A percentile compares a stretch with the other conserved stretches of the same genome.
These are phyloP conservation scores for Anoura caudifer DNA, from an alignment of 2,113 vertebrate species.

Conservation along the genomic window DNA sequence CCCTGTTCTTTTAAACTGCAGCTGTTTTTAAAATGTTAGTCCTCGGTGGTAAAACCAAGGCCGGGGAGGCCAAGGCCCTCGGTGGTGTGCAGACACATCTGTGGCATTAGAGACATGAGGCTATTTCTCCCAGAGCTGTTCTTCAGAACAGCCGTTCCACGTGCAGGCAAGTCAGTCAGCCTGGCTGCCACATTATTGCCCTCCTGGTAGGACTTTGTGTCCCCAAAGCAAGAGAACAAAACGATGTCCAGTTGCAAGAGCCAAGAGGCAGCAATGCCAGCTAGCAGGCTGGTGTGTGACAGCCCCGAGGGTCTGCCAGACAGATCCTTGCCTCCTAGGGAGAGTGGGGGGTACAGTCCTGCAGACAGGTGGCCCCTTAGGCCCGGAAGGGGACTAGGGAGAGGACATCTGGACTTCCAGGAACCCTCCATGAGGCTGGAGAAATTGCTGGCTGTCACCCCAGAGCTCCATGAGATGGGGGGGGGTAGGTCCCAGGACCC, in stretches of 20 bases:
- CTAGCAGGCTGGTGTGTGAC: constrained; percentile 23
- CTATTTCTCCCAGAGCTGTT: background rate
- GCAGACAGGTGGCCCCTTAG: accelerated
- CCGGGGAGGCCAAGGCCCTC: background rate
- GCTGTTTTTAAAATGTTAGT: background rate
- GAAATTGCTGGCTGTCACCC: background rate
- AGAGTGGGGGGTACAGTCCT: background rate
- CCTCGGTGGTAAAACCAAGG: background rate
- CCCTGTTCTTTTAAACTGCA: background rate
- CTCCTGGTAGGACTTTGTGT: constrained; percentile 65
- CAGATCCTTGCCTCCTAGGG: background rate
- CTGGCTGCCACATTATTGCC: constrained; percentile 31
- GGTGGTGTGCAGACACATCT: background rate
- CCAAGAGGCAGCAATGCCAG: constrained; percentile 51
- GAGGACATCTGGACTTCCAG: background rate
- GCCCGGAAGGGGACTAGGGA: background rate
- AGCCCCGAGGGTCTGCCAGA: background rate
- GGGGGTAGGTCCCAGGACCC: no score
- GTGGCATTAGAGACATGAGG: background rate
- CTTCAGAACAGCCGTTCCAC: constrained; percentile 57
- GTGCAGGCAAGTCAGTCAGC: constrained; percentile 42
- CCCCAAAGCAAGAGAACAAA: constrained; percentile 67
- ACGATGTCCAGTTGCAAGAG: constrained; percentile 63
- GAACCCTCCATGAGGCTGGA: background rate
- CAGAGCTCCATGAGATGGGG: accelerated